Evolutionary conservation across 2,797 vertebrate species (phyloP), one percentile per base, ranked within the genome.

Genomic region (Pteronotus mesoamericanus): DNA sequence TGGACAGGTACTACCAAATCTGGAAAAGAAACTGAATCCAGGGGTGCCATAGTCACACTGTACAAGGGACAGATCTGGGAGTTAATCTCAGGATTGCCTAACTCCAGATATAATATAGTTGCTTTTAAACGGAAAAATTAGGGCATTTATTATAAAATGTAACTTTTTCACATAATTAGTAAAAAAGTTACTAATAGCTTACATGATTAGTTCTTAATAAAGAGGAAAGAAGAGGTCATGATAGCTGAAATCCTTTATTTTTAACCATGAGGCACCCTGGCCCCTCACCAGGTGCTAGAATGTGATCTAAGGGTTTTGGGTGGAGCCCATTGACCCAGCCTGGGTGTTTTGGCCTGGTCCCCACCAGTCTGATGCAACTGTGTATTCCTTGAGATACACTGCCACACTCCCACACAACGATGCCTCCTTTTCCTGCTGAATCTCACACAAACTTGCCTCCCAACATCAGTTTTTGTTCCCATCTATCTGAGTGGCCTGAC

Each of bases 401-500:
- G 32, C 32, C 26, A n/a, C 32, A 18, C 61, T 69, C 0, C 55
- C 64, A 64, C 7, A 18, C 80, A 24, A 66, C 19, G 16, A 6
- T 18, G 29, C 48, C 18, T 18, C 69, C 46, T 4, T 53, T 5
- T 39, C 15, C 15, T 83, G 92, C 77, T 59, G 6, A 37, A 42
- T 26, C 74, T 94, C 82, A 74, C 44, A 69, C 29, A 48, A 29
- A 91, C 92, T 68, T 68, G 22, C 74, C 92, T 95, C 46, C 83
- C 68, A 68, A 64, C 39, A 57, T 83, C 85, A 85, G 55, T 78
- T 74, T 77, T 68, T 57, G n/a, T 85, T 4, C 39, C 42, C 53
- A 42, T 85, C 88, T 95, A 88, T 93, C 78, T 68, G 82, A 86
- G 53, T 39, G 66, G 44, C 93, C 94, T 97, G 92, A 96, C 96